Conservation (phyloP, 2,113 vertebrate genomes). For the Hipposideros armiger region DNA sequence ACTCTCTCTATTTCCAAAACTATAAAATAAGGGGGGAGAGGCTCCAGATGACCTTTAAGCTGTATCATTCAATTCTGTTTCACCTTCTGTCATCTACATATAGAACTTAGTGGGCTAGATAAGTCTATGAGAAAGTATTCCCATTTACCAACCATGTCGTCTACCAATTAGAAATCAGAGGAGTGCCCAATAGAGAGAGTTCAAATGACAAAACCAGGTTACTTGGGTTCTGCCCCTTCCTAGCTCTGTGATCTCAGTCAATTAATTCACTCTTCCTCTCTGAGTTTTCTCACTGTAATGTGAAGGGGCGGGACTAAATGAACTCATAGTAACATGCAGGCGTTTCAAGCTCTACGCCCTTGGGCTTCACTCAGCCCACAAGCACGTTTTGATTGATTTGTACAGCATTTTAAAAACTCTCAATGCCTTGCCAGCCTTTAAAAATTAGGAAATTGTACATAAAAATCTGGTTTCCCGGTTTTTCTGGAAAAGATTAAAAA, state of each 20-base stretch:
- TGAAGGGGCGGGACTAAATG: background rate
- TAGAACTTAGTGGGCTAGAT: background rate
- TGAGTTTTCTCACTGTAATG: background rate
- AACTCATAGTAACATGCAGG: background rate
- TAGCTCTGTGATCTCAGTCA: background rate
- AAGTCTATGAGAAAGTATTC: background rate
- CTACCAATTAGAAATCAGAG: background rate
- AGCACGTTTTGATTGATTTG: background rate
- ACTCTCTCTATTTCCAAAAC: background rate
- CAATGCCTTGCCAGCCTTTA: background rate
- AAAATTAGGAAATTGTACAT: constrained; percentile 13
- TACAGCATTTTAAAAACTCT: background rate
- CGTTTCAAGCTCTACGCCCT: background rate
- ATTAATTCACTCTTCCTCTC: background rate
- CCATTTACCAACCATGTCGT: background rate
- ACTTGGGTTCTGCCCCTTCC: background rate
- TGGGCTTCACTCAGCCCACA: background rate
- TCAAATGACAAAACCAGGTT: background rate
- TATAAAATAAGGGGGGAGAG: background rate
- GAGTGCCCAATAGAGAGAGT: background rate
- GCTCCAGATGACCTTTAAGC: background rate
- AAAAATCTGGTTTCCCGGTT: background rate
- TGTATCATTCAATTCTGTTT: background rate
- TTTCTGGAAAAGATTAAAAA: background rate
- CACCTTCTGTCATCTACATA: background rate